phyloP scores from a whole-genome alignment of 92 coral and sea anemone species.

The Zoanthus sociatus region DNA sequence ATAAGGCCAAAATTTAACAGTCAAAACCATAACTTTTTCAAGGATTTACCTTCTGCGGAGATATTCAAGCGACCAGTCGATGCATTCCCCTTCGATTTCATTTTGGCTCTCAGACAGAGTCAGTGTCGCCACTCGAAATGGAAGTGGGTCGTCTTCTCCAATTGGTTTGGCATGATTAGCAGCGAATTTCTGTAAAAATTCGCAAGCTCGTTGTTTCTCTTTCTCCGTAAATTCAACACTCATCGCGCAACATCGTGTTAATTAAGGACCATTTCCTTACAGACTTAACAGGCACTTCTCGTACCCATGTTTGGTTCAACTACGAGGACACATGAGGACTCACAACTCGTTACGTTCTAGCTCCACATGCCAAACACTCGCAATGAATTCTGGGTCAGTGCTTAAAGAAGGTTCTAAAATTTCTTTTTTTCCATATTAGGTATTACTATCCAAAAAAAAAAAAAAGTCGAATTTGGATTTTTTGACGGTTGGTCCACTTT shows the following conservation, averaged over 20 bases:
- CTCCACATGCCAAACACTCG: slow-evolving; percentile 40
- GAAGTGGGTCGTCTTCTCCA: slow-evolving; percentile 73
- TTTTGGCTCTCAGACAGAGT: slow-evolving; percentile 61
- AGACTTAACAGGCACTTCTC: not conserved
- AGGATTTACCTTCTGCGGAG: slow-evolving; percentile 71
- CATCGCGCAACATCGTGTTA: slow-evolving; percentile 67
- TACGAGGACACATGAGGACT: slow-evolving; percentile 3
- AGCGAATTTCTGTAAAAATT: slow-evolving; percentile 73
- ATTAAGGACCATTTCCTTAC: slow-evolving; percentile 1
- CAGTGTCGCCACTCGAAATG: slow-evolving; percentile 71
- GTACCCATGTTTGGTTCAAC: not conserved
- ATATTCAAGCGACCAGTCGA: slow-evolving; percentile 83
- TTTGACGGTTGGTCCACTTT: no score
- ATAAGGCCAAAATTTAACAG: not conserved
- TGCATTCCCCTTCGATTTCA: slow-evolving; percentile 86
- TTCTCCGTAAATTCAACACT: slow-evolving; percentile 81
- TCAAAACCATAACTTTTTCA: not conserved
- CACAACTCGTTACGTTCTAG: slow-evolving; percentile 25
- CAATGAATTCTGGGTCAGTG: slow-evolving; percentile 62
- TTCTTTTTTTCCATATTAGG: no score
- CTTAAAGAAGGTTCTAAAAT: not conserved
- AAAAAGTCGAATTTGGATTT: no score
- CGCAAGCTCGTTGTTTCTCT: slow-evolving; percentile 71
- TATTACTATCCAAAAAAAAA: no score
- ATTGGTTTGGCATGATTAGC: slow-evolving; percentile 60